A percentile compares a stretch with the other conserved stretches of the same genome.
Conservation (phyloP, 2,888 invertebrate genomes). For the Furcula furcula region DNA sequence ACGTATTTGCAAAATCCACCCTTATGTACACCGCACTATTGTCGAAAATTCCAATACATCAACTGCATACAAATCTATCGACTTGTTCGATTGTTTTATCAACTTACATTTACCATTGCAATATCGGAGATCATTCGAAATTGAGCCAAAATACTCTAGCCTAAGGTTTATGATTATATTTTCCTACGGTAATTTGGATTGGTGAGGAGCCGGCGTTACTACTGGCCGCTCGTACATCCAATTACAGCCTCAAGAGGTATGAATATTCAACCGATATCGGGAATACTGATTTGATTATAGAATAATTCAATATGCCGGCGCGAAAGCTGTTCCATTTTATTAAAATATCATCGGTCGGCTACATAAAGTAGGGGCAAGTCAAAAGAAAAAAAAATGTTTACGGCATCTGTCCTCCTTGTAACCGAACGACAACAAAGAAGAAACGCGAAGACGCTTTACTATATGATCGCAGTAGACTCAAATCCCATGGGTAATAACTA, state of each 20-base stretch:
- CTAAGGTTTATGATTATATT: conserved; percentile 4
- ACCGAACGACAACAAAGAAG: too few relatives aligned
- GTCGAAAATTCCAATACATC: conserved; percentile 10
- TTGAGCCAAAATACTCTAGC: conserved; percentile 1
- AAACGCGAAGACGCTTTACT: too few relatives aligned
- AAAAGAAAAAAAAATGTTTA: too few relatives aligned
- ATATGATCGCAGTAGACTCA: too few relatives aligned
- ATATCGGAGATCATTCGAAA: conserved; percentile 2
- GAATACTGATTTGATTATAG: conserved; percentile 60
- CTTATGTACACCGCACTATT: conserved; percentile 4
- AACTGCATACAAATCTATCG: conserved; percentile 18
- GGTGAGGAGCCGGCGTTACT: conserved; percentile 35
- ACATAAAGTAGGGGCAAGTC: too few relatives aligned
- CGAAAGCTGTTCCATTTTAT: conserved; percentile 2
- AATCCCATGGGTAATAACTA: too few relatives aligned
- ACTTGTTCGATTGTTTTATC: conserved; percentile 21
- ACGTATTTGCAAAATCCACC: background rate
- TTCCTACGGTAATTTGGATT: conserved; percentile 9
- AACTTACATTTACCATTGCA: conserved; percentile 2
- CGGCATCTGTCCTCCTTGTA: too few relatives aligned
- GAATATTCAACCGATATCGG: conserved; percentile 64
- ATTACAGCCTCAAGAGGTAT: conserved; percentile 63
- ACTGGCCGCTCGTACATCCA: conserved; percentile 57
- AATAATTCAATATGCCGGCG: conserved; percentile 38
- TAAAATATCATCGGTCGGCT: too few relatives aligned